Base-by-base conservation (phyloP, 2,888 invertebrate species). In the Diachrysia chrysitis region DNA sequence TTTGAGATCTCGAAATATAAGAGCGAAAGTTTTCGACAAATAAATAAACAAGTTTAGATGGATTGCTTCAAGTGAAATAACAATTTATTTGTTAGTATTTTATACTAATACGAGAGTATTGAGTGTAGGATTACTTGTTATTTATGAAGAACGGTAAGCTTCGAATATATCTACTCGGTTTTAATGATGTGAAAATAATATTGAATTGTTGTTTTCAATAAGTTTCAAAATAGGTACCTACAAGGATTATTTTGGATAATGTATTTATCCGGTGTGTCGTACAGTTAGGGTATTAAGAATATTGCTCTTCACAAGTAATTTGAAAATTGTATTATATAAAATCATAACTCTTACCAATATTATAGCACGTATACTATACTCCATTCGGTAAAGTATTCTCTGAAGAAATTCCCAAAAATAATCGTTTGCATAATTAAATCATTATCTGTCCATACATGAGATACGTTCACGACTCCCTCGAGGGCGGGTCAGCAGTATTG, bases 381-480 rank as follows among this genome's bases (percentile, higher is more conserved):
- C 37, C 14, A 14, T 14, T 5, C 1, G 14, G n/a, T n/a, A n/a
- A n/a, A n/a, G 37, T 16, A 37, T 37, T 62, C 57, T 75, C 57
- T 64, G 68, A 58, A 63, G 12, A 37, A 56, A 65, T 65, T 37
- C 14, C 21, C 54, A 56, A 73, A 51, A 48, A 51, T 54, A 63
- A 54, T 54, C 5, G 12, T 73, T 58, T 66, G 48, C 53, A 71
- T 69, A 69, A 65, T 74, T 63, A 65, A 46, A 35, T 51, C 53
- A 64, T 64, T 59, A 57, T 19, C 32, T 67, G 57, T 68, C 63
- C 48, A 55, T 76, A 46, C 46, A 66, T 73, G 64, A 76, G 53
- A 61, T 58, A 67, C 42, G 55, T 61, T 65, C 12, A 65, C 55
- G 19, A 21, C 51, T 37, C 73, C 55, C 64, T 14, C 17, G 67